phyloP scores from a whole-genome alignment of 2,113 vertebrate species.

The Scomber scombrus region DNA sequence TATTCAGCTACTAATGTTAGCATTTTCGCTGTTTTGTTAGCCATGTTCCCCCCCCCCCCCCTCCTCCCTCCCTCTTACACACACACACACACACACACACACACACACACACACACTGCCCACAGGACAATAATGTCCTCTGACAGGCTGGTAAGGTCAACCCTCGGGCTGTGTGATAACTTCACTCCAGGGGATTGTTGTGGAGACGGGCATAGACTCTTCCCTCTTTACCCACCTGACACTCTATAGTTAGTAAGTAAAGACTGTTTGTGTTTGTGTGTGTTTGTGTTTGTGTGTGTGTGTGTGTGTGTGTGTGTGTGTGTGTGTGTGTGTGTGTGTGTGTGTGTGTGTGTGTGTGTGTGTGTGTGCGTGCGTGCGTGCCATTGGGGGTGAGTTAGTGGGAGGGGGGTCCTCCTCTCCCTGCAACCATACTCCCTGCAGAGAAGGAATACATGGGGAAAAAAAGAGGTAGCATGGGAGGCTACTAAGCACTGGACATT shows the following conservation, averaged over 20 bases:
- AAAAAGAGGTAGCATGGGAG: slow-evolving; percentile 9
- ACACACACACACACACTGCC: slow-evolving; percentile 20
- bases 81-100: too few species aligned
- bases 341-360: background rate
- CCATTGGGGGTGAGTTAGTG: background rate
- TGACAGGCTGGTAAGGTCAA: slow-evolving; percentile 78
- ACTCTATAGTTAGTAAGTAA: slow-evolving; percentile 20
- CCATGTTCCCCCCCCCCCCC: slow-evolving; percentile 3
- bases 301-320: too few species aligned
- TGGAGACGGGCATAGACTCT: slow-evolving; percentile 39
- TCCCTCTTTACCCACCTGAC: slow-evolving; percentile 29
- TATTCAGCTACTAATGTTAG: too few species aligned
- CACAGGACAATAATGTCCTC: slow-evolving; percentile 61
- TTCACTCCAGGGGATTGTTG: slow-evolving; percentile 59
- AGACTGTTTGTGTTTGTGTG: slow-evolving; percentile 1
- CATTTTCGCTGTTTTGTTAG: background rate
- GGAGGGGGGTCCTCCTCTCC: background rate
- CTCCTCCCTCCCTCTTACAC: background rate
- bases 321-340: slow-evolving; percentile 6
- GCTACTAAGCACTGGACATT: slow-evolving; percentile 4
- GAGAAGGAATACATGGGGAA: slow-evolving; percentile 6
- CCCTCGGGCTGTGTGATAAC: slow-evolving; percentile 56
- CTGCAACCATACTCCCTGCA: background rate
- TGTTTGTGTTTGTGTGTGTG: background rate
- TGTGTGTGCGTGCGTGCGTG: background rate